phyloP scores from a whole-genome alignment of 2,797 vertebrate species.

The Peromyscus aztecus region DNA sequence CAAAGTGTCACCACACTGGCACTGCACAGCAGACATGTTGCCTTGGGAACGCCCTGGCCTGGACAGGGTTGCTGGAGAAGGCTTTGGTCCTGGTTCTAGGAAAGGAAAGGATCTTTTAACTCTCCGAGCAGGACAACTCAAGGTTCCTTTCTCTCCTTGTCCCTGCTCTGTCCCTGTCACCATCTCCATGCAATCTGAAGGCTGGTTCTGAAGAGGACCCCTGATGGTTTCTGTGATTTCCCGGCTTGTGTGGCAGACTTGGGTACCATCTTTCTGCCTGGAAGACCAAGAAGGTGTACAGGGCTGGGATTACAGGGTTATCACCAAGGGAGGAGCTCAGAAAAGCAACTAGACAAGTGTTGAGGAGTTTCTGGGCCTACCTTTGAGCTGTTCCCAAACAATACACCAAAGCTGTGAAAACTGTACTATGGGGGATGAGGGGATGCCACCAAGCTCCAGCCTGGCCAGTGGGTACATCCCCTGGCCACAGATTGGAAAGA shows the following conservation, averaged over 20 bases:
- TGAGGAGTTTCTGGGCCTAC: background rate
- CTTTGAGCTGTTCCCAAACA: background rate
- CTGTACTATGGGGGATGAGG: background rate
- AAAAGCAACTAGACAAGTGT: background rate
- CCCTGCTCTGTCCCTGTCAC: background rate
- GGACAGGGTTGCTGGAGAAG: background rate
- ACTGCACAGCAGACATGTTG: accelerated
- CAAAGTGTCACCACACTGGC: background rate
- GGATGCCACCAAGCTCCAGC: background rate
- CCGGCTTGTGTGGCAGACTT: background rate
- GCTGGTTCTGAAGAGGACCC: background rate
- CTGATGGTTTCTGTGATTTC: background rate
- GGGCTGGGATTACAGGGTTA: background rate
- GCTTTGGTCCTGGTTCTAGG: background rate
- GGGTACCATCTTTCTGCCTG: background rate
- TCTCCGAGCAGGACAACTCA: background rate
- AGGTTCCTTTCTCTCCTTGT: background rate
- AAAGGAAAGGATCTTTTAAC: background rate
- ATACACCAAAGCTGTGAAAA: background rate
- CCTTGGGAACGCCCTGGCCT: background rate
- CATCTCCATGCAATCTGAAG: background rate
- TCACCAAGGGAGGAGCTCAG: background rate
- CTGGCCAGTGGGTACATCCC: background rate
- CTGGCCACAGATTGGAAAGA: background rate
- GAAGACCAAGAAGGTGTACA: background rate